phyloP scores from a whole-genome alignment of 2,888 invertebrate species.

The Corythucha ciliata region DNA sequence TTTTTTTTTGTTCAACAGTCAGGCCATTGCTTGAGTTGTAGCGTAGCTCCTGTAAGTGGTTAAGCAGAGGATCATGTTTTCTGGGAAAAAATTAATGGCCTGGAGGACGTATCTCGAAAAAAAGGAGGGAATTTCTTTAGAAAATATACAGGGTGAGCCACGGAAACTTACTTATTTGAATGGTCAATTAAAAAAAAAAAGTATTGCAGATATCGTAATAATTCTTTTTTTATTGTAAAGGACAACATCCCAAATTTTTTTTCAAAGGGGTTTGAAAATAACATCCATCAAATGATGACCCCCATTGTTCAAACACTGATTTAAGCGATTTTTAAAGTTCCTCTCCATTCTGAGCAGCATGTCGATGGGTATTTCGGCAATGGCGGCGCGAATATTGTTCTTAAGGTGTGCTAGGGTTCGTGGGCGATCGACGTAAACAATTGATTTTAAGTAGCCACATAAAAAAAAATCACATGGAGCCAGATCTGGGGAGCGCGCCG shows the following conservation, averaged over 20 bases:
- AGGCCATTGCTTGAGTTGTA: too few relatives aligned
- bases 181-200: conserved; percentile 7
- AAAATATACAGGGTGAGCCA: conserved; percentile 12
- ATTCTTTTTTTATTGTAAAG: conserved; percentile 5
- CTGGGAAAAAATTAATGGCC: too few relatives aligned
- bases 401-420: conserved; percentile 30
- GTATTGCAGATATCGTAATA: background rate
- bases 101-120: too few relatives aligned
- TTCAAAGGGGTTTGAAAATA: background rate
- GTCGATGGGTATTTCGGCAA: conserved; percentile 26
- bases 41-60: too few relatives aligned
- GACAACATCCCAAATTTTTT: conserved; percentile 12
- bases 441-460: conserved; percentile 30
- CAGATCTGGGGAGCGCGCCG: too few relatives aligned
- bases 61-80: too few relatives aligned
- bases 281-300: background rate
- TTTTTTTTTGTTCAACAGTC: too few relatives aligned
- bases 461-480: conserved; percentile 18
- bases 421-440: conserved; percentile 30
- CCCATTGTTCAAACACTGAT: background rate
- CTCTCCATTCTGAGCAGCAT: conserved; percentile 11
- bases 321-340: conserved; percentile 7
- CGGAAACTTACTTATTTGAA: conserved; percentile 5
- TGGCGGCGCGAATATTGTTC: conserved; percentile 29
- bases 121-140: too few relatives aligned